Evolutionary conservation across 2,888 invertebrate genomes (phyloP).

Genomic region (Trissolcus brochymenae): DNA sequence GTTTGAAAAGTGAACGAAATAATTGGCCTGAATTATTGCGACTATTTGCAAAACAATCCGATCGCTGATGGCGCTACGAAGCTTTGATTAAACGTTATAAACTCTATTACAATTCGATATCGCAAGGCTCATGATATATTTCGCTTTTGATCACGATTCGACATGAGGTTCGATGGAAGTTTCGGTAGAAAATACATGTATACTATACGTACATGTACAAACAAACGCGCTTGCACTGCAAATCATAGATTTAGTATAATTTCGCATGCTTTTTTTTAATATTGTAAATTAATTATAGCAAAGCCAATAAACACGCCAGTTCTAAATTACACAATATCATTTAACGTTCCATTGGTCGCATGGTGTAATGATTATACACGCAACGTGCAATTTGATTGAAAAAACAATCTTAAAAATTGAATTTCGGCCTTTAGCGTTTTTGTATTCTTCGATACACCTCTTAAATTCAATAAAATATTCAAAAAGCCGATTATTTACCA

Average conservation of each 20-base stretch:
- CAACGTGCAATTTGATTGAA: no score
- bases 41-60: constrained; percentile 11
- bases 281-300: not conserved
- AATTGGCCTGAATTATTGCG: not conserved
- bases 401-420: no score
- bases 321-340: not conserved
- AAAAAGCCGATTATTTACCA: no score
- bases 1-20: not conserved
- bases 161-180: constrained; percentile 42
- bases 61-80: constrained; percentile 2
- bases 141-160: constrained; percentile 41
- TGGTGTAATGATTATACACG: no score
- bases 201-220: not conserved
- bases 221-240: not conserved
- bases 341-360: no score
- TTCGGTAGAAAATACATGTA: constrained; percentile 29
- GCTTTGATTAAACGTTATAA: constrained; percentile 32
- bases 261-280: not conserved
- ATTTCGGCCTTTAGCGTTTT: no score
- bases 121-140: constrained; percentile 39
- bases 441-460: no score
- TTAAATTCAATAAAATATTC: no score
- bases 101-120: constrained; percentile 39
- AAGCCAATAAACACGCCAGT: not conserved
- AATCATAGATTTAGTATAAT: constrained; percentile 44